Evolutionary conservation across 2,888 invertebrate species (phyloP).

Genomic region (Epinotia demarniana): DNA sequence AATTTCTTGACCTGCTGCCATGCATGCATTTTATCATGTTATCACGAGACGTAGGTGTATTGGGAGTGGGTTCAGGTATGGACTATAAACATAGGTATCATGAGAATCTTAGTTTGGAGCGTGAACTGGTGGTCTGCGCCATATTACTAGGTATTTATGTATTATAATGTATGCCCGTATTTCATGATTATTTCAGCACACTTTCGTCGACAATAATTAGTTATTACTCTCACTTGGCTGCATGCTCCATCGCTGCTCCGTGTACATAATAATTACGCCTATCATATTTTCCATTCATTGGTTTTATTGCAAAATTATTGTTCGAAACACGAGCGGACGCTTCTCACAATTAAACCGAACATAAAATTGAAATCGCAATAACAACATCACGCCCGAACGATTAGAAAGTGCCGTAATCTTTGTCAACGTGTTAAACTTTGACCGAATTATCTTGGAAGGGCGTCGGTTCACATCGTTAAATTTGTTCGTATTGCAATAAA

Average conservation of each 20-base stretch:
- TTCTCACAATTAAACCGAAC: slow-evolving; percentile 77
- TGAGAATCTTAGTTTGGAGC: background rate
- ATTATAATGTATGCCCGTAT: background rate
- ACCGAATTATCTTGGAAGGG: slow-evolving; percentile 76
- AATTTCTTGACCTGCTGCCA: too few relatives aligned
- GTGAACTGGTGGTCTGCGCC: background rate
- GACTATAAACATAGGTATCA: too few relatives aligned
- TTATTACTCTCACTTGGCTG: background rate
- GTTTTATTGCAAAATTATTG: slow-evolving; percentile 64
- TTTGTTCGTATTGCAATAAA: slow-evolving; percentile 81
- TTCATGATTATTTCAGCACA: slow-evolving; percentile 4
- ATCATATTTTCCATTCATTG: slow-evolving; percentile 55
- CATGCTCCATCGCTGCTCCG: background rate
- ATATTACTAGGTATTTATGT: background rate
- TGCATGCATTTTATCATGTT: too few relatives aligned
- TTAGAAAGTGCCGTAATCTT: slow-evolving; percentile 75
- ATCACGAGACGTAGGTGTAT: too few relatives aligned
- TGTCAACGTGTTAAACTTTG: slow-evolving; percentile 83
- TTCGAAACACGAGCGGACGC: slow-evolving; percentile 46
- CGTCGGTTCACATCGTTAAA: slow-evolving; percentile 81
- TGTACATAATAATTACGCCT: slow-evolving; percentile 32
- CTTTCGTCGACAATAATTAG: slow-evolving; percentile 13
- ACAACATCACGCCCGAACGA: slow-evolving; percentile 72
- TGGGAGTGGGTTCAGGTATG: too few relatives aligned
- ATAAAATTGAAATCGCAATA: slow-evolving; percentile 75